A percentile compares a stretch with the other conserved stretches of the same genome.
Conservation (phyloP, 1,140 invertebrate genomes). For the Olivierus martensii region DNA sequence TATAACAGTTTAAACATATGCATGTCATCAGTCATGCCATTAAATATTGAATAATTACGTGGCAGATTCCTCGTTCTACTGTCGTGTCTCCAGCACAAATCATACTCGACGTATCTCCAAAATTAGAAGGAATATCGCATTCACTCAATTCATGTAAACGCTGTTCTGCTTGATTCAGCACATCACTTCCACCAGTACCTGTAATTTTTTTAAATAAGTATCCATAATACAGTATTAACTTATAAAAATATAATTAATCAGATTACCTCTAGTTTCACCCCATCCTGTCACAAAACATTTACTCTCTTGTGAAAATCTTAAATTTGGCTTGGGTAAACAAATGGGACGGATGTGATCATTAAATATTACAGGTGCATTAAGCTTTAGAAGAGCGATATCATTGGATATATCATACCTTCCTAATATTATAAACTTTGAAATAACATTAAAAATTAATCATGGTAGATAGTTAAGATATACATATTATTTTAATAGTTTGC, state of each 20-base stretch:
- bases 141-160: neutral
- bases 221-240: too few species aligned
- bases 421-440: slow-evolving; percentile 1
- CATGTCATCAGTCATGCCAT: too few species aligned
- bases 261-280: slow-evolving; percentile 15
- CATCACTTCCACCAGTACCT: slow-evolving; percentile 4
- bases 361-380: slow-evolving; percentile 38
- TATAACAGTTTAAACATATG: too few species aligned
- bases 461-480: too few species aligned
- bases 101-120: neutral
- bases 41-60: slow-evolving; percentile 7
- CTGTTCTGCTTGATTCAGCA: slow-evolving; percentile 7
- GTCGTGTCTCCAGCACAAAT: slow-evolving; percentile 9
- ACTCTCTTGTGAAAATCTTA: neutral
- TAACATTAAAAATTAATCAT: too few species aligned
- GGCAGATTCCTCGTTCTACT: slow-evolving; percentile 3
- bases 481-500: too few species aligned
- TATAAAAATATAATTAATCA: neutral
- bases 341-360: slow-evolving; percentile 33
- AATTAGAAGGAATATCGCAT: neutral
- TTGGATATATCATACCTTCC: slow-evolving; percentile 22
- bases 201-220: neutral
- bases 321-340: slow-evolving; percentile 20
- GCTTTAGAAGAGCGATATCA: slow-evolving; percentile 47
- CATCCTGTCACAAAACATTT: slow-evolving; percentile 15